phyloP scores from a whole-genome alignment of 2,113 vertebrate species.

The Pollimyrus isidori region DNA sequence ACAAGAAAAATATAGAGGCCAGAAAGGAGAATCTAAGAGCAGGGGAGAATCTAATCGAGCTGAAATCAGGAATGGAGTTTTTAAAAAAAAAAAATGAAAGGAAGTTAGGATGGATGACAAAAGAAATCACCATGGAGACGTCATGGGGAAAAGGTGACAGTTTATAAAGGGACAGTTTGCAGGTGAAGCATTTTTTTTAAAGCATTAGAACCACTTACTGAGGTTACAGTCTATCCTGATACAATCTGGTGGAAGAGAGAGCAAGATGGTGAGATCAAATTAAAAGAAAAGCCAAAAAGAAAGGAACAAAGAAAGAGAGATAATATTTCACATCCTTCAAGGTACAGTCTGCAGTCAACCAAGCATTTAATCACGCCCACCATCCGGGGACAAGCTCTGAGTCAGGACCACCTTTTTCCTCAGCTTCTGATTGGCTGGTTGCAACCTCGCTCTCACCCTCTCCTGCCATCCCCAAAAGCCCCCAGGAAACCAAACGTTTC shows the following conservation, averaged over 20 bases:
- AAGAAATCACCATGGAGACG: not conserved
- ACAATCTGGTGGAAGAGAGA: constrained; percentile 86
- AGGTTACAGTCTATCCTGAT: constrained; percentile 96
- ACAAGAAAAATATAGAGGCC: constrained; percentile 2
- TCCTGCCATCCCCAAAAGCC: constrained; percentile 21
- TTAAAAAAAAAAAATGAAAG: not conserved
- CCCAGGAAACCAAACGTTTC: constrained; percentile 21
- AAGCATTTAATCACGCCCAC: constrained; percentile 69
- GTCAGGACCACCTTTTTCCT: constrained; percentile 65
- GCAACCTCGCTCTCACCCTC: constrained; percentile 16
- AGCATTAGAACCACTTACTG: constrained; percentile 78
- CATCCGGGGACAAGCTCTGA: constrained; percentile 83
- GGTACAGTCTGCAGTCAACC: constrained; percentile 77
- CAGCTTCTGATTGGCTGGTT: constrained; percentile 12
- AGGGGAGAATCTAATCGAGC: constrained; percentile 11
- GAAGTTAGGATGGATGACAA: constrained; percentile 7
- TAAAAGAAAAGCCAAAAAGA: constrained; percentile 58
- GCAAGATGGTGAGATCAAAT: constrained; percentile 74
- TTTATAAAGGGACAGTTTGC: not conserved
- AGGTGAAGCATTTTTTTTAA: constrained; percentile 38
- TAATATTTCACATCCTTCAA: constrained; percentile 89
- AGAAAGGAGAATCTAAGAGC: constrained; percentile 5
- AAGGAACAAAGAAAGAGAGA: constrained; percentile 53
- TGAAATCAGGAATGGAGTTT: not conserved
- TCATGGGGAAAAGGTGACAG: not conserved